Base-by-base conservation (phyloP, 1,140 invertebrate genomes). In the Saccostrea echinata region DNA sequence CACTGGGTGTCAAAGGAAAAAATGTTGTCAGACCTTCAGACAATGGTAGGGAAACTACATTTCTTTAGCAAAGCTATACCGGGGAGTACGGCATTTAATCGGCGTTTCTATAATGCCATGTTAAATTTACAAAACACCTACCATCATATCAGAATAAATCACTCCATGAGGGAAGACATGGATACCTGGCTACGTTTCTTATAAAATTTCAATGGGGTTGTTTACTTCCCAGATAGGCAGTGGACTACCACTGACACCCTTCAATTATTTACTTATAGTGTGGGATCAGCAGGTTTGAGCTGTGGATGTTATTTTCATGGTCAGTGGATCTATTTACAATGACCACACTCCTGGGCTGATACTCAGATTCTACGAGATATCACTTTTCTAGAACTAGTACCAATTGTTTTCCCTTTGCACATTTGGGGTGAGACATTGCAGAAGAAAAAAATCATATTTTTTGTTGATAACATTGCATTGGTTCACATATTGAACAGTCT, bases 221-320 rank as follows among this genome's bases (percentile, higher is more conserved):
- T n/a, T n/a, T n/a, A n/a, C n/a, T n/a, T n/a, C n/a, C n/a, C n/a
- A n/a, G n/a, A n/a, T n/a, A n/a, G n/a, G n/a, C n/a, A n/a, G n/a
- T 90, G 90, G 90, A 33, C 85, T n/a, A 51, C 82, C 35, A 85
- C 83, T 71, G 16, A 71, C 27, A 43, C 35, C 13, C 35, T 90
- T 27, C 12, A 87, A 18, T 68, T 90, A n/a, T 90, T 43, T 51
- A 88, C 88, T n/a, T 87, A 90, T 33, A 90, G 86, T 80, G 87
- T 85, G 57, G 87, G 86, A 35, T 27, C 24, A 87, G n/a, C n/a
- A n/a, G n/a, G n/a, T n/a, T n/a, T n/a, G n/a, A n/a, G n/a, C n/a
- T n/a, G n/a, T n/a, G n/a, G 85, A 21, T 71, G 68, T 68, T 90
- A 71, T 61, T 86, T 85, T 61, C n/a, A 76, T 24, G 57, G 57